Evolutionary conservation across 2,113 vertebrate species (phyloP), one percentile per base, ranked within the genome.

Genomic region (Dasyprocta punctata): DNA sequence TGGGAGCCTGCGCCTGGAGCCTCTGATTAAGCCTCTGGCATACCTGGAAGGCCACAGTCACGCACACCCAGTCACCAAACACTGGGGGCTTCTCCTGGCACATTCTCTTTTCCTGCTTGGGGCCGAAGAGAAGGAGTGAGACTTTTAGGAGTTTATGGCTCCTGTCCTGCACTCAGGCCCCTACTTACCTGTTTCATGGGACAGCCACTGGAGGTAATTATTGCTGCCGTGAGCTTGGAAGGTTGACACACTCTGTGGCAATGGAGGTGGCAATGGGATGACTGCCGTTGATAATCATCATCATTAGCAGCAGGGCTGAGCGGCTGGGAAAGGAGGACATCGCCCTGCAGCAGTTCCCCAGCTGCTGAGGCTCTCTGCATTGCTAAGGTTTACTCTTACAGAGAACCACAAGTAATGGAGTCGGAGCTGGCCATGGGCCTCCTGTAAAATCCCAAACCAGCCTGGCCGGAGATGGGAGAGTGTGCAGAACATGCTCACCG

Each of bases 151-250:
- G 44, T 96, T 84, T 65, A 61, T 47, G 73, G 67, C 61, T 95
- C 75, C 89, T 89, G 22, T 24, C 54, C 80, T 38, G 41, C 93
- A 13, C 67, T 94, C 86, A 95, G 89, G 69, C 82, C 89, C 56
- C 58, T 89, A 84, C n/a, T 95, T 85, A 77, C 80, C 88, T 77
- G 60, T 83, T 98, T 95, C 94, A 71, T 9, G 58, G 60, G 56
- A 47, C 7, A 89, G 33, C 26, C 11, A 38, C 17, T 56, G 95
- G 47, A 49, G 77, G 47, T 94, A 96, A 96, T 96, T 75, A 93
- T 26, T 86, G 61, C 47, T 97, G 47, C 69, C 26, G 33, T 58
- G 12, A 94, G 65, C 92, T 97, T 97, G 96, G 97, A 97, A 87
- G 86, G 67, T 89, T 4, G 0, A 41, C 84, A 60, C 56, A 85